Evolutionary conservation across 2,888 invertebrate species (phyloP), one percentile per base, ranked within the genome.

Genomic region (Chironomus riparius): DNA sequence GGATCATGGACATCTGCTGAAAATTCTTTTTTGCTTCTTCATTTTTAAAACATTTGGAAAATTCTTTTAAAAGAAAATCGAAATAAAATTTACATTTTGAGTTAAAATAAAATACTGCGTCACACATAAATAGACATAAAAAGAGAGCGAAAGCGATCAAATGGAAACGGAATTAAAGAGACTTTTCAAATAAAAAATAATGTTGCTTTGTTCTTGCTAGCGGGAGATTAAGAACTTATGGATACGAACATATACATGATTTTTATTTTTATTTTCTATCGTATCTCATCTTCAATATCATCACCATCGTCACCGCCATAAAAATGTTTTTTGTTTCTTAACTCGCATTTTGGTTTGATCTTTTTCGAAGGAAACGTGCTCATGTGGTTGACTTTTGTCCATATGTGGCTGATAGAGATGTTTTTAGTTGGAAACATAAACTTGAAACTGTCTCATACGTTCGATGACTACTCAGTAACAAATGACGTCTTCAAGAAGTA

Each of bases 1-100:
- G 50, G 71, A 18, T 50, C 13, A 24, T 28, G 62, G 72, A 73
- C 72, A 73, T 73, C 72, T 73, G 72, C 62, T 12, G 56, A 56
- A 56, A 56, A 15, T 5, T 15, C 7, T 15, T 56, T 50, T 56
- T 56, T n/a, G n/a, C 22, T 65, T 65, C 21, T 65, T 65, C 65
- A 18, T 21, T 65, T 56, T 18, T 15, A 56, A 21, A 65, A 21
- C n/a, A 68, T 38, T 56, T 7, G 15, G 10, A 38, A 38, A 56
- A 56, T 56, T 56, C 56, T 56, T 56, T 56, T 18, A 56, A 18
- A 6, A 28, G 1, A 28, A 28, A 15, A 50, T 50, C n/a, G 50
- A 15, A 50, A 50, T 15, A 5, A 56, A 56, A 18, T 56, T 56
- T 15, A 50, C 50, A 50, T 50, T 56, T 38, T 38, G 38, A 38